Percentiles rank a stretch among this genome's conserved stretches.
Conservation (phyloP, 2,797 vertebrate species). For the Thunnus albacares region DNA sequence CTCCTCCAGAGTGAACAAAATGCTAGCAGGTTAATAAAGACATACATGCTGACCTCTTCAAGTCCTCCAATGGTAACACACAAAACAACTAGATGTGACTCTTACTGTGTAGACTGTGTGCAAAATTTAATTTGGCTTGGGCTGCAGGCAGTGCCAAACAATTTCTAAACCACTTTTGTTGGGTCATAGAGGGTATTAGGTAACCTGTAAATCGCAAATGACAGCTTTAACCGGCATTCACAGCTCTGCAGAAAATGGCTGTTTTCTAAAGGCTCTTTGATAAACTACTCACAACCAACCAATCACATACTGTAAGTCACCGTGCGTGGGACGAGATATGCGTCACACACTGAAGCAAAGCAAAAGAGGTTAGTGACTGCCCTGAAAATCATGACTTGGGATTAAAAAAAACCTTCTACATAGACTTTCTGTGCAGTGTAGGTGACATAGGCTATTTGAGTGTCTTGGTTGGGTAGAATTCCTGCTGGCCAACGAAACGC, state of each 20-base stretch:
- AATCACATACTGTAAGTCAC: slow-evolving; percentile 57
- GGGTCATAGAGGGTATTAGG: slow-evolving; percentile 75
- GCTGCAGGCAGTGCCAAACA: slow-evolving; percentile 52
- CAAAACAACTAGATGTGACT: slow-evolving; percentile 25
- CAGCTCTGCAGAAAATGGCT: slow-evolving; percentile 62
- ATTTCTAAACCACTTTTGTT: slow-evolving; percentile 59
- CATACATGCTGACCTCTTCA: slow-evolving; percentile 27
- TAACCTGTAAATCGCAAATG: slow-evolving; percentile 72
- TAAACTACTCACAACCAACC: slow-evolving; percentile 57
- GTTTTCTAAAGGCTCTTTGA: slow-evolving; percentile 62
- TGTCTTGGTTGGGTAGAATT: slow-evolving; percentile 48
- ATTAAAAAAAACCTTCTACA: neutral
- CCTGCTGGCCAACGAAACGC: slow-evolving; percentile 47
- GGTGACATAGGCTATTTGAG: slow-evolving; percentile 39
- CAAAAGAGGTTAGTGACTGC: slow-evolving; percentile 29
- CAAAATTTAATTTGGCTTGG: slow-evolving; percentile 52
- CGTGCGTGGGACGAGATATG: slow-evolving; percentile 43
- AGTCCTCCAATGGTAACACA: slow-evolving; percentile 22
- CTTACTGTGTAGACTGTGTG: neutral
- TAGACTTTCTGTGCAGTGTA: slow-evolving; percentile 16
- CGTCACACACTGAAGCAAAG: slow-evolving; percentile 53
- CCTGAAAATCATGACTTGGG: slow-evolving; percentile 26
- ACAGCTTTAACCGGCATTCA: slow-evolving; percentile 53
- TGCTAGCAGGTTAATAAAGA: slow-evolving; percentile 62
- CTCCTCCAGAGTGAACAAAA: slow-evolving; percentile 59